Base-by-base conservation (phyloP, 2,888 invertebrate species). In the Troilus luridus region DNA sequence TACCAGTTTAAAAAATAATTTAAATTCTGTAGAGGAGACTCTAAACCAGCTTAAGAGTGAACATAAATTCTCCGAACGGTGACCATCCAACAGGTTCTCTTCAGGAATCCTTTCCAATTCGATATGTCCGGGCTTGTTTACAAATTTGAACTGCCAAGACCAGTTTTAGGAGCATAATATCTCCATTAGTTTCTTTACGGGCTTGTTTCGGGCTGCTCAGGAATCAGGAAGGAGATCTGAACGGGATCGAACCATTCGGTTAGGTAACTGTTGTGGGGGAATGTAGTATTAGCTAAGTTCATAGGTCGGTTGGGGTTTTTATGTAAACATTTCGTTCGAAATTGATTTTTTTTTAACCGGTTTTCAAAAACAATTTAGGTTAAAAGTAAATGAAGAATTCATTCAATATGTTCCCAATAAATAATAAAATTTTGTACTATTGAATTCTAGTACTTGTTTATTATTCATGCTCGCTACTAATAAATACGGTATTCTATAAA, bases 111-210 rank as follows among this genome's bases (percentile, higher is more conserved):
- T 77, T 77, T 19, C 72, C 41, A 77, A 41, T 14, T 77, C 41
- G 27, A 77, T 77, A 24, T 41, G 72, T 77, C 41, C 72, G 19
- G 72, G 27, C 72, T 41, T 77, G 72, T 77, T 77, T 77, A 77
- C 72, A 77, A 77, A 77, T 77, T 77, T 77, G 72, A 77, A 77
- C 72, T 77, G 72, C 72, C 72, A 77, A 6, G 41, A 77, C 72
- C 72, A 77, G 72, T 77, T 77, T 77, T 77, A 77, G 72, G 41
- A 77, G 72, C 41, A 77, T 77, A 77, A 77, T 41, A 77, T 77
- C 72, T 77, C 72, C 72, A 77, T 77, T 77, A 77, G 9, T 1
- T 41, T 27, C 72, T 41, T 77, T 27, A 77, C 41, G 41, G 72
- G 1, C 72, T 77, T 77, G 72, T 77, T 77, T 77, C 19, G 41